These are phyloP conservation scores for Acronicta aceris DNA, from an alignment of 2,888 invertebrate genomes.

Conservation along the genomic window DNA sequence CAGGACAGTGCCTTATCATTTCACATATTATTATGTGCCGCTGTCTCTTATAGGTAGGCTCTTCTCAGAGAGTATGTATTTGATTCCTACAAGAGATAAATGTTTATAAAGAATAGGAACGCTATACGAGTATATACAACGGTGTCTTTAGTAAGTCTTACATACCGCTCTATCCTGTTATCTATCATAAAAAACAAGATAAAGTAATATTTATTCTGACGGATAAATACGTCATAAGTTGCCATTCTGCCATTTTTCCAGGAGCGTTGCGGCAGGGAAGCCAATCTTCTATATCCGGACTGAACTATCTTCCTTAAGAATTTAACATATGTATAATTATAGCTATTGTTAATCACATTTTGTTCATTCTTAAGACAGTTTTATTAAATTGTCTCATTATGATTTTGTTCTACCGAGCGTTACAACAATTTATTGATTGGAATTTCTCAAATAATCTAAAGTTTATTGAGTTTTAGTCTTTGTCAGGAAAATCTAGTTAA, in stretches of 20 bases:
- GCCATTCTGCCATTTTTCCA: slow-evolving; percentile 50
- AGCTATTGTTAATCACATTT: slow-evolving; percentile 18
- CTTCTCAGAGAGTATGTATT: too few species aligned
- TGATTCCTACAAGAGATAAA: too few species aligned
- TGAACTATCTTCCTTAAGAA: slow-evolving; percentile 46
- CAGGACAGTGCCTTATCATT: too few species aligned
- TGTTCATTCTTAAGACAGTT: slow-evolving; percentile 34
- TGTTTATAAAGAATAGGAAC: too few species aligned
- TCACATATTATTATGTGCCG: too few species aligned
- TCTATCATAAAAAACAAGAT: too few species aligned
- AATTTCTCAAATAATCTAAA: slow-evolving; percentile 5
- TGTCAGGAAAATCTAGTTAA: slow-evolving; percentile 17
- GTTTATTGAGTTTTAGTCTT: slow-evolving; percentile 12
- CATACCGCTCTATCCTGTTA: too few species aligned
- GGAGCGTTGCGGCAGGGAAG: slow-evolving; percentile 72
- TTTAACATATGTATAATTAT: slow-evolving; percentile 21
- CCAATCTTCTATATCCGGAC: slow-evolving; percentile 56
- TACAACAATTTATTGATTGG: slow-evolving; percentile 1
- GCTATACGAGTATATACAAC: too few species aligned
- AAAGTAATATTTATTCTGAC: too few species aligned
- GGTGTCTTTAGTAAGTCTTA: too few species aligned
- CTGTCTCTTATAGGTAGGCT: too few species aligned
- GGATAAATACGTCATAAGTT: neutral
- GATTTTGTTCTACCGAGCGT: slow-evolving; percentile 5
- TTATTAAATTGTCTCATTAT: slow-evolving; percentile 33